phyloP scores from a whole-genome alignment of 2,888 invertebrate species.

The Eristalis intricaria region DNA sequence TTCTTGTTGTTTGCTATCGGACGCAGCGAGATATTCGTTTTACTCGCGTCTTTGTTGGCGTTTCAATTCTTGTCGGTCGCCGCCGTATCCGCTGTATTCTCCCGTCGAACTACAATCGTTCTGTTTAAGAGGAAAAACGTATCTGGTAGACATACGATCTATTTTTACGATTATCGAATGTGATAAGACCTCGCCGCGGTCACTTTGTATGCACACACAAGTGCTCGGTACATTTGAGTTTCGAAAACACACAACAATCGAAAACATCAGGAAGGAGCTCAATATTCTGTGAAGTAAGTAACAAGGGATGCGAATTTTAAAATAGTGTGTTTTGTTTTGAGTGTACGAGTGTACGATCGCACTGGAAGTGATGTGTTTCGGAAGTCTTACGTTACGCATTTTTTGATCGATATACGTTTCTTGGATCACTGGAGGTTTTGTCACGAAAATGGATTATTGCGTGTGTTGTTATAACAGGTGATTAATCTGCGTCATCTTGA shows the following conservation, averaged over 20 bases:
- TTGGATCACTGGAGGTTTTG: neutral
- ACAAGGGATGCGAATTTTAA: constrained; percentile 11
- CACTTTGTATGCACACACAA: constrained; percentile 28
- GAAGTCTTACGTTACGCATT: too few relatives aligned
- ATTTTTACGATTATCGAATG: constrained; percentile 61
- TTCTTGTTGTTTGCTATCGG: neutral
- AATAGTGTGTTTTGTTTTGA: neutral
- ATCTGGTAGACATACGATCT: constrained; percentile 41
- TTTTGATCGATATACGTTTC: too few relatives aligned
- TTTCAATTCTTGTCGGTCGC: neutral
- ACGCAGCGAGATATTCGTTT: neutral
- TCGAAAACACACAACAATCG: constrained; percentile 36
- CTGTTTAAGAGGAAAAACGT: constrained; percentile 12
- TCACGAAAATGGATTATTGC: too few relatives aligned
- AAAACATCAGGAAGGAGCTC: constrained; percentile 10
- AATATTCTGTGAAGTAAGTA: constrained; percentile 52
- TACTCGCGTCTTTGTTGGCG: neutral
- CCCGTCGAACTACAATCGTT: constrained; percentile 1
- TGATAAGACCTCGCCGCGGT: constrained; percentile 60
- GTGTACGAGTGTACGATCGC: too few relatives aligned
- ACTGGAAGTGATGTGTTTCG: too few relatives aligned
- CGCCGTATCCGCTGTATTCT: neutral
- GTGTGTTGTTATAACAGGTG: too few relatives aligned
- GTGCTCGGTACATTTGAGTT: constrained; percentile 47
- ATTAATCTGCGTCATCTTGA: too few relatives aligned